Evolutionary conservation across 92 coral and sea anemone genomes (phyloP).

Genomic region (Porites lobata): DNA sequence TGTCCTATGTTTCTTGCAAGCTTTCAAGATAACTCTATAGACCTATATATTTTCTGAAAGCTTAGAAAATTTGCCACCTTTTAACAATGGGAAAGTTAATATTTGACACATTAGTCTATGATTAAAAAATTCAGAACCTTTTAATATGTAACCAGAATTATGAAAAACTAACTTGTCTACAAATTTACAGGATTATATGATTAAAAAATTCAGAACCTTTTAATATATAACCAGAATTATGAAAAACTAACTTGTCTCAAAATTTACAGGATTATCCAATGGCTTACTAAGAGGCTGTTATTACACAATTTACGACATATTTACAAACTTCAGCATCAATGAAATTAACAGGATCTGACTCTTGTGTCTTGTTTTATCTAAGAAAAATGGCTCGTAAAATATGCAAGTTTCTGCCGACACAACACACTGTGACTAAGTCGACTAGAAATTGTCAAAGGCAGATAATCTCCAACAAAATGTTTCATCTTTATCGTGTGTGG

Average conservation of each 20-base stretch:
- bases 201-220: too few relatives aligned
- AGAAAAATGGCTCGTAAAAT: background rate
- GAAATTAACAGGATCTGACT: background rate
- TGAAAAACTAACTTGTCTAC: background rate
- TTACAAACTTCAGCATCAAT: background rate
- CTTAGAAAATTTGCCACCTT: background rate
- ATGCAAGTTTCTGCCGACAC: background rate
- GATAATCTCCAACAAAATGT: background rate
- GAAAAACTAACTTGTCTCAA: too few relatives aligned
- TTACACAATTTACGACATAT: background rate
- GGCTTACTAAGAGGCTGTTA: background rate
- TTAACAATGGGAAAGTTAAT: background rate
- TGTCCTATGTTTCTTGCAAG: background rate
- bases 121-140: too few relatives aligned
- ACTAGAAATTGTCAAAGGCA: background rate
- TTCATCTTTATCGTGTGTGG: conserved; percentile 38
- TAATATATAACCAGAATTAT: too few relatives aligned
- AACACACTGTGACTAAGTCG: background rate
- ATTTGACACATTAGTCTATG: too few relatives aligned
- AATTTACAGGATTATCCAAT: background rate
- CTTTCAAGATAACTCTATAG: background rate
- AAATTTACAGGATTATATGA: too few relatives aligned
- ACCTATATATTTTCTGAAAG: background rate
- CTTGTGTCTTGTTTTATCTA: background rate
- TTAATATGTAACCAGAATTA: background rate